Evolutionary conservation across 92 coral and sea anemone species (phyloP), one percentile per base, ranked within the genome.

Genomic region (Epizoanthus rinbou): DNA sequence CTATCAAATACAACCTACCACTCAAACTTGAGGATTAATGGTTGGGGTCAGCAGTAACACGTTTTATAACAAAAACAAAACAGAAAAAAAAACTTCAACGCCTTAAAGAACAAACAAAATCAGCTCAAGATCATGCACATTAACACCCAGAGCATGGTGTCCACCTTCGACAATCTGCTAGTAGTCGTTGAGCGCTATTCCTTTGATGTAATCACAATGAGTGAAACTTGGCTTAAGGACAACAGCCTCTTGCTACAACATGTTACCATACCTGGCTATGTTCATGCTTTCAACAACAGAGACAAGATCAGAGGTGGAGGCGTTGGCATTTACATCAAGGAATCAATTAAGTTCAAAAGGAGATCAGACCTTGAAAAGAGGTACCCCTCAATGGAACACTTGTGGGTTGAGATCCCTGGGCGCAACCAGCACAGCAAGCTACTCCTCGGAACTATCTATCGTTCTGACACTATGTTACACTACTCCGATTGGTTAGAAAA

Each of bases 401-500:
- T 79, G 37, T 79, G 84, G 84, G 50, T 79, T 19, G 84, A 79
- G 67, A 79, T 79, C 17, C 56, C 84, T 63, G 74, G 74, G 3
- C 57, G 84, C 1, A 79, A 79, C 14, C 25, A 73, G 56, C 6
- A 63, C 67, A 79, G 84, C 68, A 79, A 79, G 13, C 16, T 79
- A 5, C 74, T 79, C 4, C 84, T 79, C 53, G 84, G 84, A 10
- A 64, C 73, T 18, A 79, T 79, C 4, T 79, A 79, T 79, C 57
- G 84, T 41, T 79, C 84, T 3, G 73, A 79, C 11, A 64, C 60
- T 63, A 63, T 63, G 9, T 21, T 33, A 39, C 18, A 70, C 8
- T 79, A 79, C 18, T 5, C 74, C 23, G 53, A 70, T 62, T 79
- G 84, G 84, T 52, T 79, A 53, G 74, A 79, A 6, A 37, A 64